Evolutionary conservation across 2,113 vertebrate species (phyloP), one percentile per base, ranked within the genome.

Genomic region (Lagopus leucura): DNA sequence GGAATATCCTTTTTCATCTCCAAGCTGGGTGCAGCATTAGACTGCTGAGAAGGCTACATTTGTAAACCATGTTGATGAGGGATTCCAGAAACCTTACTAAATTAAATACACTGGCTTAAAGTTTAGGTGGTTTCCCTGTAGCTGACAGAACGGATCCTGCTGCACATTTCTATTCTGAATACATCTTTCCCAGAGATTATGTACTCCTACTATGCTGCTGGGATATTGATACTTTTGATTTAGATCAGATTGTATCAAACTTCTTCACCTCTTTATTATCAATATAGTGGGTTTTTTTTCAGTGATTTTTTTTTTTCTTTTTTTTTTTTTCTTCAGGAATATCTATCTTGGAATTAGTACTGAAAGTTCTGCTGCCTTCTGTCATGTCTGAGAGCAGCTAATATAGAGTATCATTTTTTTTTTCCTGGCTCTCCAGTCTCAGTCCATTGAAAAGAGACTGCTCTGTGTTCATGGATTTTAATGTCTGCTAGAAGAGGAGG

Each of bases 41-140:
- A 77, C 69, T 89, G 91, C 82, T 83, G 79, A 93, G 82, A 87
- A 89, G 85, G 69, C 80, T 91, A 69, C 73, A 78, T 94, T 82
- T 78, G 77, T 86, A 88, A 74, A 69, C 72, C 48, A 61, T 50
- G 47, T 40, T 83, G 88, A 88, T 92, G 82, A 97, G 36, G 22
- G 43, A 50, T 70, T 90, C 66, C 77, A 78, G 90, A 93, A 90
- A 84, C 38, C 76, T 81, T 54, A 74, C 65, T 91, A 84, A 88
- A 91, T 80, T 52, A 92, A 19, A 75, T 50, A 64, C 48, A 34
- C 40, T 36, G 61, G 77, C 73, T 94, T 89, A 8, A 85, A 86
- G 84, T 89, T 91, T 75, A 89, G 71, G 77, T 82, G 58, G 54
- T 67, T 94, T 84, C 82, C 73, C 61, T 83, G 79, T 27, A 80